Evolutionary conservation across 2,113 vertebrate genomes (phyloP), one percentile per base, ranked within the genome.

Genomic region (Anoura caudifer): DNA sequence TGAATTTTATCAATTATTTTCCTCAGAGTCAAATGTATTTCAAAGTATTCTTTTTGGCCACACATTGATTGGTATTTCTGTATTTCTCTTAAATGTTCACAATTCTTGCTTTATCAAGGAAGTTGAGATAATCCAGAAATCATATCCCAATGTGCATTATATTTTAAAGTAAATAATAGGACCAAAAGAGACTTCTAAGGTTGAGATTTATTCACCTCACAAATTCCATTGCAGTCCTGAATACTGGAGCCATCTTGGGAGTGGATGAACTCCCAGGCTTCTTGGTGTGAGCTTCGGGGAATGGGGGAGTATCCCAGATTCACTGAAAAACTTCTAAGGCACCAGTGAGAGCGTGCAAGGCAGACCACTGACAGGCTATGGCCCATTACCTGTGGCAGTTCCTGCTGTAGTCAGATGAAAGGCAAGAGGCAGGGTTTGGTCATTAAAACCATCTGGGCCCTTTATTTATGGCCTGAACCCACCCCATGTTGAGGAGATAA

Each of bases 381-480:
- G 50, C 43, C 26, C 83, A 83, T 80, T n/a, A 3, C 72, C 81
- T 17, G n/a, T 43, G 83, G 67, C 28, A 33, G 31, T 38, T 50
- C 45, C 54, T 70, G 19, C 33, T 28, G 13, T 24, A 15, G 8
- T 33, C 82, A 77, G 83, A 94, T 90, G 43, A 88, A 94, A 96
- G 81, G 16, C 70, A 76, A 36, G 33, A 90, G 38, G 11, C 45
- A 87, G 28, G 63, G n/a, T 63, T 20, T 84, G 52, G 7, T 85
- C 82, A 79, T 96, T 90, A 86, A 93, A 94, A 77, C 77, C 88
- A 94, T 41, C 69, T 96, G 95, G 91, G 3, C 26, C 16, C 26
- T 90, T 52, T 54, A 52, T 65, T 90, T 54, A 50, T 77, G 41
- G 72, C 45, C 59, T 59, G 61, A 28, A 43, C 17, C 73, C 83